Evolutionary conservation across 2,113 vertebrate species (phyloP), one percentile per base, ranked within the genome.

Genomic region (Trematocara variabile): DNA sequence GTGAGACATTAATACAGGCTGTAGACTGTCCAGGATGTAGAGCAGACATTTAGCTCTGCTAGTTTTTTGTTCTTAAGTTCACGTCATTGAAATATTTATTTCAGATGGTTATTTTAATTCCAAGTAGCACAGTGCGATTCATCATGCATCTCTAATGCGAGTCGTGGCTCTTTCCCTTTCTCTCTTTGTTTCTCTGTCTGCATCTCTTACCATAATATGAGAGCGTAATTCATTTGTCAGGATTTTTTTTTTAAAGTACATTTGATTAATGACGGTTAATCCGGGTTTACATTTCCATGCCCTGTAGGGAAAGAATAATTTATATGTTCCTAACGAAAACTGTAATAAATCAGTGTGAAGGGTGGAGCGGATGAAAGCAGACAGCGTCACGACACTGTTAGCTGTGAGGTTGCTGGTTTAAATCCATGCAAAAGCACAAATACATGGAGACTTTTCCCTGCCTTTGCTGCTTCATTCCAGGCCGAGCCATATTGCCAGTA

Each of bases 191-290:
- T 50, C 48, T 75, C 22, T 5, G 5, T 65, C 46, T 63, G 54
- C n/a, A 16, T 79, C 77, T 3, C 14, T 3, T 7, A 33, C 55
- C 53, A 77, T 33, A 30, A 79, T 28, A 77, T 54, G n/a, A 34
- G 30, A 50, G 60, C 13, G 3, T 79, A 34, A 91, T 86, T 91
- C 20, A 68, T 92, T 85, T 88, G 63, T 18, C 52, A 25, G 52
- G 68, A 89, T 85, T 79, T 18, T 79, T 18, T 28, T 28, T 28
- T 28, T 28, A 4, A 4, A 83, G 18, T 55, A 13, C 58, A 54
- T 83, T 91, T 88, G 60, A 65, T 75, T 89, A 92, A 93, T 90
- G 81, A 92, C 7, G 55, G 85, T 93, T 91, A 90, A 91, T 92
- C 86, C 2, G 56, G 87, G 81, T 91, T 94, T 91, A 92, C 88